Conservation (phyloP, 2,888 invertebrate species). For the Crioceris asparagi region DNA sequence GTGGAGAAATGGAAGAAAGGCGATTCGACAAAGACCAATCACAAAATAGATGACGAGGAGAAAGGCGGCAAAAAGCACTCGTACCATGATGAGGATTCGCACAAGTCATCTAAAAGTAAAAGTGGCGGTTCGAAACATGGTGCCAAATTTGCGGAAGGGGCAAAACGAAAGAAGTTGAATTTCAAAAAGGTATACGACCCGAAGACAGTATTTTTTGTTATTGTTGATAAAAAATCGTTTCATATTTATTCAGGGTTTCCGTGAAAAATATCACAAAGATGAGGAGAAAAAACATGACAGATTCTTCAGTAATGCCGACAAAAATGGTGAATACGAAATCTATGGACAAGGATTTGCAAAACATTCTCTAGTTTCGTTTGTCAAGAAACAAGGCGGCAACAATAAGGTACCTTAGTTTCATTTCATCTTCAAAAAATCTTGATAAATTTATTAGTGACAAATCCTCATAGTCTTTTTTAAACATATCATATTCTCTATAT, state of each 20-base stretch:
- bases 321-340: slow-evolving; percentile 34
- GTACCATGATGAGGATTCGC: slow-evolving; percentile 25
- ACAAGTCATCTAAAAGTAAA: slow-evolving; percentile 26
- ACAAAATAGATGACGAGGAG: slow-evolving; percentile 28
- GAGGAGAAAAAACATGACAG: slow-evolving; percentile 38
- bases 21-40: slow-evolving; percentile 21
- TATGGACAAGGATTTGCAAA: slow-evolving; percentile 33
- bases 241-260: slow-evolving; percentile 33
- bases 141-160: slow-evolving; percentile 27
- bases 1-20: slow-evolving; percentile 30
- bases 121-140: slow-evolving; percentile 29
- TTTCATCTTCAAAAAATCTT: too few species aligned
- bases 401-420: slow-evolving; percentile 23
- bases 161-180: slow-evolving; percentile 29
- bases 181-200: slow-evolving; percentile 29
- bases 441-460: too few species aligned
- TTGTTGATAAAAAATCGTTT: neutral
- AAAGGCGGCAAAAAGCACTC: slow-evolving; percentile 31
- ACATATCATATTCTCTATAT: neutral
- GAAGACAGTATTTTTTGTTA: too few species aligned
- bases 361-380: slow-evolving; percentile 20
- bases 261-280: slow-evolving; percentile 38
- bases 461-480: slow-evolving; percentile 2
- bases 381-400: slow-evolving; percentile 20
- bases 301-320: slow-evolving; percentile 37